Base-by-base conservation (phyloP, 1,140 invertebrate species). In the Pseudomyrmex dendroicus region DNA sequence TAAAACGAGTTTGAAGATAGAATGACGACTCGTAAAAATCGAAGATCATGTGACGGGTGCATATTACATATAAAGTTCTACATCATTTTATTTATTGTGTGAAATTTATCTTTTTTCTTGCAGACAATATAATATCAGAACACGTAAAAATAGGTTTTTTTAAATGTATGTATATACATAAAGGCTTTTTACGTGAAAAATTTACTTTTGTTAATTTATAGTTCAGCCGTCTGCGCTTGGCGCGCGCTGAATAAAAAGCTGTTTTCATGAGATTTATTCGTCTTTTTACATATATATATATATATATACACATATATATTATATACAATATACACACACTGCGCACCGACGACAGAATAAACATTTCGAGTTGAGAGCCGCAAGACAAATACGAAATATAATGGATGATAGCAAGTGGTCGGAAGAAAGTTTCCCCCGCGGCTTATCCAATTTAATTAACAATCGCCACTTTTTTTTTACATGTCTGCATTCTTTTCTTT, bases 391-490 rank as follows among this genome's bases (percentile, higher is more conserved):
- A 89, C 83, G 61, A 80, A 83, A 76, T 84, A 73, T 59, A 66
- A 83, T 61, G 78, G 84, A 85, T 78, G 74, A 84, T 61, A 62
- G 73, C 78, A 74, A 77, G 72, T 54, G 86, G 73, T 84, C 74
- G 84, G 78, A 54, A 67, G 64, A 63, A 70, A 64, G 66, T 66
- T 64, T 35, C 74, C 57, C 57, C 62, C 76, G 54, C 82, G 86
- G 88, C 90, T 91, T 86, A 88, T 62, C 74, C 80, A 86, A 90
- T 91, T 92, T 91, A 92, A 92, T 92, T 92, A 92, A 91, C 90
- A 91, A 92, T 91, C 83, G 86, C 74, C 72, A 91, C 90, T 91
- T 91, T 35, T 35, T 35, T 5, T 91, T 91, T 91, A 89, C 85
- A 80, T 86, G 90, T 90, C 87, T 90, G 84, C 66, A 70, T 82